phyloP scores from a whole-genome alignment of 2,888 invertebrate species.

The Ochropacha duplaris region DNA sequence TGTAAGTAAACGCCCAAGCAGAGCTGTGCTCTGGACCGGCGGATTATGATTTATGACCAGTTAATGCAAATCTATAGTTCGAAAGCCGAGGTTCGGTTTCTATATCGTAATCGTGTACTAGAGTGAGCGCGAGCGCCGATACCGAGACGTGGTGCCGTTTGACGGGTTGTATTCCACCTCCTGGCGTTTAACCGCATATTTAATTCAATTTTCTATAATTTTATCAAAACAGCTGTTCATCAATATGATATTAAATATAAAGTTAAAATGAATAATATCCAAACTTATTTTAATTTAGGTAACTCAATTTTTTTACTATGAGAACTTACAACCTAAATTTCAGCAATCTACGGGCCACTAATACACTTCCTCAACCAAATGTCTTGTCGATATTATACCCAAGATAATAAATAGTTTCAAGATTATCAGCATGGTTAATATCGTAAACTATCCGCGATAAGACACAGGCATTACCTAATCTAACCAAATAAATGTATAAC shows the following conservation, averaged over 20 bases:
- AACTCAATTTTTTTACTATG: too few relatives aligned
- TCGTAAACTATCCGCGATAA: conserved; percentile 24
- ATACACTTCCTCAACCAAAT: too few relatives aligned
- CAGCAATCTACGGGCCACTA: background rate
- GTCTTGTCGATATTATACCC: background rate
- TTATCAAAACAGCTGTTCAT: conserved; percentile 50
- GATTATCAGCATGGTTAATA: conserved; percentile 24
- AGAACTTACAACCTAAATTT: background rate
- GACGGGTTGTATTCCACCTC: conserved; percentile 43
- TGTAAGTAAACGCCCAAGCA: conserved; percentile 37
- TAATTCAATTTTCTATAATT: conserved; percentile 55
- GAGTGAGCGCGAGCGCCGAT: conserved; percentile 26
- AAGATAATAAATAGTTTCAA: conserved; percentile 10
- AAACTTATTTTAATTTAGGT: too few relatives aligned
- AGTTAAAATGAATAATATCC: too few relatives aligned
- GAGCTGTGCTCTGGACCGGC: conserved; percentile 41
- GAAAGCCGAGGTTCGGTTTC: conserved; percentile 49
- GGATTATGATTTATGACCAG: conserved; percentile 71
- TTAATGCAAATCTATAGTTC: conserved; percentile 70
- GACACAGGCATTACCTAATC: conserved; percentile 15
- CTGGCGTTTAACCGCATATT: conserved; percentile 47
- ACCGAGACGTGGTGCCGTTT: conserved; percentile 20
- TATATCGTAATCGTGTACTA: conserved; percentile 33
- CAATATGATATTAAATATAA: conserved; percentile 32
- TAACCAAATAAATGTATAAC: conserved; percentile 26